Evolutionary conservation across 1,140 invertebrate genomes (phyloP), one percentile per base, ranked within the genome.

Genomic region (Pseudobourletiella spinata): DNA sequence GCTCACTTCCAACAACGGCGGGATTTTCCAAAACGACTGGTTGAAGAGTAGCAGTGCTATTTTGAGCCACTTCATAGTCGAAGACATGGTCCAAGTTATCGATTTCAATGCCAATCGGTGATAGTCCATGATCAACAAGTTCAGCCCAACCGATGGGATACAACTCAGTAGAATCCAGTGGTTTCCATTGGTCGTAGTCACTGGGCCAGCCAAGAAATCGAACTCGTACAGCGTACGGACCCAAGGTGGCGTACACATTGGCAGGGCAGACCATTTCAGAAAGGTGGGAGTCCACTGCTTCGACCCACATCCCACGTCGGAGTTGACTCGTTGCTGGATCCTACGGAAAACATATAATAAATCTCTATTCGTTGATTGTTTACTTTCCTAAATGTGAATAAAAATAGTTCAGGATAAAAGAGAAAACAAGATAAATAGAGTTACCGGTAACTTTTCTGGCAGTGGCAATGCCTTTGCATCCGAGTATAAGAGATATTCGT

Each of bases 181-280:
- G 30, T 55, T 55, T 55, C 52, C 52, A 55, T 24, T 35, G 30
- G 22, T 55, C 52, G 26, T 25, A 55, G 3, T 55, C 52, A 25
- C 20, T 6, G 3, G 28, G n/a, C 52, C 52, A 55, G 25, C 52
- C 52, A 3, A 35, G 3, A 55, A 55, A 55, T 55, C 30, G 11
- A 35, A 55, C 25, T 35, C 22, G 24, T 8, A 55, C 30, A 8
- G 22, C 6, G 29, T 18, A 55, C n/a, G 29, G 29, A 35, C 22
- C 18, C 3, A 55, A 6, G 26, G 39, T 32, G 15, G 6, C 3
- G 8, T n/a, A 15, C n/a, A 55, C 26, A 15, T 8, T 55, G 3
- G 28, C 25, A 22, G 52, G 52, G 39, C 52, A 55, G 3, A 55
- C 25, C 6, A 55, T 15, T 11, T 55, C 22, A 32, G 52, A 4